phyloP scores from a whole-genome alignment of 1,140 invertebrate species.

The Drosophila insularis region DNA sequence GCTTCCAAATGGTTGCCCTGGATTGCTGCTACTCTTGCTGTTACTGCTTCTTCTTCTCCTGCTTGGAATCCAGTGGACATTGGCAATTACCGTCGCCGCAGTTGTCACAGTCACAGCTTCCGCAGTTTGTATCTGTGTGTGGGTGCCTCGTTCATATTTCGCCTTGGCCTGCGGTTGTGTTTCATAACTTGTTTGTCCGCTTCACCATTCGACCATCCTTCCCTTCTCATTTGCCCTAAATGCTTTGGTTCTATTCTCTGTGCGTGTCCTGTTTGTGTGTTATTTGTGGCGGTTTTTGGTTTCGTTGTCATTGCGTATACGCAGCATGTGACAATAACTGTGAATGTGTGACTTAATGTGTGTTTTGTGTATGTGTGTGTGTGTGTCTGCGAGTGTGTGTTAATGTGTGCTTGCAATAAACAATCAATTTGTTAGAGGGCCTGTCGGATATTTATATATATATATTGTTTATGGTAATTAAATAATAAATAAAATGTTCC shows the following conservation, averaged over 20 bases:
- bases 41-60: slow-evolving; percentile 14
- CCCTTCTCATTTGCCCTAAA: not conserved
- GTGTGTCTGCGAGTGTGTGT: slow-evolving; percentile 36
- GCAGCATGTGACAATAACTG: slow-evolving; percentile 63
- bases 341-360: slow-evolving; percentile 13
- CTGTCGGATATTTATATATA: slow-evolving; percentile 31
- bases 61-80: slow-evolving; percentile 57
- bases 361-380: slow-evolving; percentile 28
- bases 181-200: slow-evolving; percentile 58
- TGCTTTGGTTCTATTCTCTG: not conserved
- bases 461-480: slow-evolving; percentile 69
- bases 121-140: slow-evolving; percentile 23
- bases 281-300: slow-evolving; percentile 49
- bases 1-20: slow-evolving; percentile 49
- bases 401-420: slow-evolving; percentile 76
- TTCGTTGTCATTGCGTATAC: slow-evolving; percentile 56
- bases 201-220: not conserved
- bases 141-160: slow-evolving; percentile 48
- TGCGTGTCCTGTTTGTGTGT: slow-evolving; percentile 19
- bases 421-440: slow-evolving; percentile 68
- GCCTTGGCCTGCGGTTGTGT: slow-evolving; percentile 61
- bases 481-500: slow-evolving; percentile 67
- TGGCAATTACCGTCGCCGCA: slow-evolving; percentile 75
- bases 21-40: slow-evolving; percentile 22
- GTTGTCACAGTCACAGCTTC: slow-evolving; percentile 62